phyloP scores from a whole-genome alignment of 2,113 vertebrate genomes.

The Eulemur macaco region DNA sequence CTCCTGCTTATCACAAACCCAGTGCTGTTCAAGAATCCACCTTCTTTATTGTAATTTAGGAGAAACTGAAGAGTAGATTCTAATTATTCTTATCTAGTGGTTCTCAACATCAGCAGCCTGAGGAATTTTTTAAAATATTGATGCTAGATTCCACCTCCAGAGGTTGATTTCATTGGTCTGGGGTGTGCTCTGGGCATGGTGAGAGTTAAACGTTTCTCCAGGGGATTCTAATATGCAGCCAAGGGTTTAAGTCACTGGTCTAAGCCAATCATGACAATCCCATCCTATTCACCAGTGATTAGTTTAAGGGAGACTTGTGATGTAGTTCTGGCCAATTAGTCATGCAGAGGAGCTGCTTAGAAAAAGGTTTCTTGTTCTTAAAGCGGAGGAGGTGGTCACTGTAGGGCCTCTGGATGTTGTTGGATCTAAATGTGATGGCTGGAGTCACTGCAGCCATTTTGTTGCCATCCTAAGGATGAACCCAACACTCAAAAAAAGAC shows the following conservation, averaged over 20 bases:
- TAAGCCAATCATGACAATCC: not conserved
- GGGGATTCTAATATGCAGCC: not conserved
- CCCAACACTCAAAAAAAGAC: not conserved
- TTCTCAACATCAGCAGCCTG: not conserved
- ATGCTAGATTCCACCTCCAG: not conserved
- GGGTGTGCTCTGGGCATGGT: not conserved
- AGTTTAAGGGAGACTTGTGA: not conserved
- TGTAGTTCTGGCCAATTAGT: not conserved
- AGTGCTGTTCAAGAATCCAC: not conserved
- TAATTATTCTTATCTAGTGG: not conserved
- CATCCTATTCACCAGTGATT: not conserved
- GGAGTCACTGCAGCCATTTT: not conserved
- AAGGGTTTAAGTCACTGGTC: not conserved
- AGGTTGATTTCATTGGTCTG: not conserved
- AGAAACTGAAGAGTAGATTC: not conserved
- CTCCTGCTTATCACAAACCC: not conserved
- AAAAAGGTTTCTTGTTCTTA: not conserved
- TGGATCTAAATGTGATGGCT: not conserved
- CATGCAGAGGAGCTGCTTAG: too few species aligned
- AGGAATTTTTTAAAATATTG: not conserved
- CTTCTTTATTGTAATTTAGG: not conserved
- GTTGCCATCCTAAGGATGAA: not conserved
- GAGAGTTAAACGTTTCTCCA: not conserved
- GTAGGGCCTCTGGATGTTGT: not conserved
- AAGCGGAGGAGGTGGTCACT: not conserved